Conservation (phyloP, 2,113 vertebrate genomes). For the Scolopax mira region DNA sequence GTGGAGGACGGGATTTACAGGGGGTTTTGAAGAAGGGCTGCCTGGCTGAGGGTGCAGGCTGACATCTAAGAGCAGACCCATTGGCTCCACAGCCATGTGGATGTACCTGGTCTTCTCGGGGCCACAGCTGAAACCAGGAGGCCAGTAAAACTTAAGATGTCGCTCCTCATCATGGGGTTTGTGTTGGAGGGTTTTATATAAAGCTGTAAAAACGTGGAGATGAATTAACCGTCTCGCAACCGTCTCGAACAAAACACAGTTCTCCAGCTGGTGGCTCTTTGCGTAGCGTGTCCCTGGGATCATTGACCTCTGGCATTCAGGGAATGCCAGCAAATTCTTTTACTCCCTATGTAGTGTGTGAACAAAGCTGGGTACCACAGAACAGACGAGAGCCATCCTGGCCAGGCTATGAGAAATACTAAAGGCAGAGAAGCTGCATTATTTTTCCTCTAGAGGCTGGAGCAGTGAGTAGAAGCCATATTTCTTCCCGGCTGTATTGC, state of each 20-base stretch:
- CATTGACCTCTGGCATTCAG: background rate
- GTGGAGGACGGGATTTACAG: background rate
- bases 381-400: background rate
- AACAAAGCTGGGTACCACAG: background rate
- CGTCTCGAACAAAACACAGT: background rate
- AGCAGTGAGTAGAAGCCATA: background rate
- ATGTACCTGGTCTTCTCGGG: background rate
- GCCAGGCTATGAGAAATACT: background rate
- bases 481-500: background rate
- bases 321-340: background rate
- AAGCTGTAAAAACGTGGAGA: background rate
- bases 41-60: background rate
- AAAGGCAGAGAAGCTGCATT: background rate
- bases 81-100: background rate
- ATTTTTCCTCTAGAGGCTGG: background rate
- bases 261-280: background rate
- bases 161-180: background rate
- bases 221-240: background rate
- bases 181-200: background rate
- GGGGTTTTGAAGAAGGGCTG: background rate
- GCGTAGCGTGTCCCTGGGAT: background rate
- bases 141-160: background rate
- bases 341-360: accelerated
- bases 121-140: background rate
- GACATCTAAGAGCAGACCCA: background rate